Percentiles rank a stretch among this genome's conserved stretches.
Evolutionary conservation across 2,113 vertebrate genomes (phyloP).

Genomic region (Axis porcinus): DNA sequence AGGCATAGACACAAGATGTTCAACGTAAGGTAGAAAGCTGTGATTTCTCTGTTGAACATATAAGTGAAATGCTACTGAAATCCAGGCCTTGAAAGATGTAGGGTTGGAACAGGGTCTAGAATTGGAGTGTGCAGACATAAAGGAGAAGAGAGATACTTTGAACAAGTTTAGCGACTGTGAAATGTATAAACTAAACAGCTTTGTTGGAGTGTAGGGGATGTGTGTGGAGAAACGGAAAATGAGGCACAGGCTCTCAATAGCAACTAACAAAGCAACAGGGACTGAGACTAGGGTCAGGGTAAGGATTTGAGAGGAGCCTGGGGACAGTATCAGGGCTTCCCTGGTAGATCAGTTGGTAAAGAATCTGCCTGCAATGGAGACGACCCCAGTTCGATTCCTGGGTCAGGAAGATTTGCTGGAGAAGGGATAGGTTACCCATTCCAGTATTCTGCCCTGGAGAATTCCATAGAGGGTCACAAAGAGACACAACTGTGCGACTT

Average conservation of each 20-base stretch:
- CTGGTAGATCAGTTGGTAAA: not conserved
- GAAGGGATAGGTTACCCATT: not conserved
- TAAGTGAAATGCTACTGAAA: not conserved
- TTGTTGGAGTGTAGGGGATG: not conserved
- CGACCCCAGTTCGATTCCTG: fast-evolving
- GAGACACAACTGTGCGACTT: not conserved
- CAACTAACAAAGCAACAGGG: fast-evolving
- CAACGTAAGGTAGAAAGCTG: not conserved
- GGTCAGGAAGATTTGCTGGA: not conserved
- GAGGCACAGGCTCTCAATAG: not conserved
- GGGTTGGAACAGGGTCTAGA: not conserved
- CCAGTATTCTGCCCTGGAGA: not conserved
- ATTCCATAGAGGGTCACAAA: not conserved
- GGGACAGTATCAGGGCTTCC: not conserved
- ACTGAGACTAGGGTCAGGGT: not conserved
- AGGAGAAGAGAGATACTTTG: not conserved
- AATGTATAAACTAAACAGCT: not conserved
- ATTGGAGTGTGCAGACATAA: not conserved
- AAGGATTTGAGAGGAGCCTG: not conserved
- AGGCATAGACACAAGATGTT: not conserved
- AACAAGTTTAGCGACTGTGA: not conserved
- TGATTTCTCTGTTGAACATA: not conserved
- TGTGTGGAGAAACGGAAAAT: not conserved
- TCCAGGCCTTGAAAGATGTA: not conserved
- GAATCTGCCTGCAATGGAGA: not conserved